Conservation (phyloP, 2,113 vertebrate genomes). For the Ursus arctos region DNA sequence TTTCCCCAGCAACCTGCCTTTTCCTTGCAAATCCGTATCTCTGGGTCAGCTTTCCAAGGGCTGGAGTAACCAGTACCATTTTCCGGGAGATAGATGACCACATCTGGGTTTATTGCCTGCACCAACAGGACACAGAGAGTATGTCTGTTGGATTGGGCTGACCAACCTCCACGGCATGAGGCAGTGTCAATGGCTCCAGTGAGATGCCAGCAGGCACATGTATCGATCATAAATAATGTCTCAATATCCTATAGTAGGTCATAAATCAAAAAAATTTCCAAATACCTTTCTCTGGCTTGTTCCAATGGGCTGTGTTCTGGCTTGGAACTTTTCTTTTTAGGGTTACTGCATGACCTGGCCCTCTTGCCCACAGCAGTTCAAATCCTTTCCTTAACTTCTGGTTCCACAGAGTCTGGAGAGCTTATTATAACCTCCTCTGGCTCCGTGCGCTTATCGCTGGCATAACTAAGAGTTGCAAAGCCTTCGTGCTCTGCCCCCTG, state of each 20-base stretch:
- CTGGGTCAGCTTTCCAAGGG: slow-evolving; percentile 77
- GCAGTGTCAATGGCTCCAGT: slow-evolving; percentile 80
- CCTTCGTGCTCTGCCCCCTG: neutral
- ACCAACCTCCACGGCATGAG: slow-evolving; percentile 73
- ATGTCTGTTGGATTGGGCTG: slow-evolving; percentile 77
- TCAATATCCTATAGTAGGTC: slow-evolving; percentile 85
- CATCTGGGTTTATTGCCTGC: slow-evolving; percentile 72
- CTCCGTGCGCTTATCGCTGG: neutral
- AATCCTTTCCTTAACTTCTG: slow-evolving; percentile 32
- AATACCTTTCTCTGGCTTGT: slow-evolving; percentile 78
- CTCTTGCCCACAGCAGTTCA: neutral
- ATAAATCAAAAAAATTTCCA: slow-evolving; percentile 86
- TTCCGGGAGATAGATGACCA: slow-evolving; percentile 82
- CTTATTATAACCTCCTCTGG: neutral
- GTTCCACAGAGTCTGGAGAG: neutral
- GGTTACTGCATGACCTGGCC: slow-evolving; percentile 37
- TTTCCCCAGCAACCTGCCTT: slow-evolving; percentile 54
- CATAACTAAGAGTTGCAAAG: neutral
- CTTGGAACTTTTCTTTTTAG: slow-evolving; percentile 79
- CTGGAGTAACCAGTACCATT: slow-evolving; percentile 77
- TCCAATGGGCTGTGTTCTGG: slow-evolving; percentile 76
- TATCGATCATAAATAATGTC: slow-evolving; percentile 87
- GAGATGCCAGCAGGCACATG: slow-evolving; percentile 81
- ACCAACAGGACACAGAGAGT: slow-evolving; percentile 77
- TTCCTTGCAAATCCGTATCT: slow-evolving; percentile 62